These are phyloP conservation scores for Drosophila nigromelanica DNA, from an alignment of 1,140 invertebrate genomes.

Conservation along the genomic window DNA sequence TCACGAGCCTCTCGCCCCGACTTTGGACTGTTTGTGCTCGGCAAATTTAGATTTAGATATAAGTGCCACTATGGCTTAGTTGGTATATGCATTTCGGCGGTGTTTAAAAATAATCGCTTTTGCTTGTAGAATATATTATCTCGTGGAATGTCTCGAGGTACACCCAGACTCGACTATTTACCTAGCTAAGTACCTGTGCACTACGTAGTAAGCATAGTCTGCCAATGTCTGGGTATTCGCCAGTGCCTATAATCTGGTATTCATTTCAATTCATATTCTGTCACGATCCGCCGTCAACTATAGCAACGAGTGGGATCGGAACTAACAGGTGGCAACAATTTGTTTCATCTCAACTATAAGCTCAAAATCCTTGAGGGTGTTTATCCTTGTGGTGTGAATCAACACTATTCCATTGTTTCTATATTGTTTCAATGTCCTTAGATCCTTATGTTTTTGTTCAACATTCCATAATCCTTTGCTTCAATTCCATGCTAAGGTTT, in stretches of 20 bases:
- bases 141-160: conserved; percentile 19
- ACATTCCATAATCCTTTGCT: background rate
- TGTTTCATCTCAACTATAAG: background rate
- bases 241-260: conserved; percentile 58
- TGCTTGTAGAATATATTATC: conserved; percentile 13
- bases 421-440: background rate
- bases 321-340: background rate
- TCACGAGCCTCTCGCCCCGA: background rate
- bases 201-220: too few species aligned
- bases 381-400: too few species aligned
- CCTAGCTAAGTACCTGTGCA: conserved; percentile 5
- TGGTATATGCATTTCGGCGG: conserved; percentile 21
- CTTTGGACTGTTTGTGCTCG: conserved; percentile 16
- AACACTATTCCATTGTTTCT: background rate
- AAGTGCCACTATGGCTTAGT: conserved; percentile 1
- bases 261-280: conserved; percentile 74
- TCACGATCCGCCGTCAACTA: conserved; percentile 48
- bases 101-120: conserved; percentile 31
- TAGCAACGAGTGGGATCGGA: background rate
- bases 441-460: background rate
- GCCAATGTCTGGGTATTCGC: background rate
- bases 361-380: background rate
- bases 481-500: background rate
- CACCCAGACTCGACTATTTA: conserved; percentile 15
- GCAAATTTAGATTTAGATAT: conserved; percentile 29